Evolutionary conservation across 2,888 invertebrate species (phyloP).

Genomic region (Pediacus dermestoides): DNA sequence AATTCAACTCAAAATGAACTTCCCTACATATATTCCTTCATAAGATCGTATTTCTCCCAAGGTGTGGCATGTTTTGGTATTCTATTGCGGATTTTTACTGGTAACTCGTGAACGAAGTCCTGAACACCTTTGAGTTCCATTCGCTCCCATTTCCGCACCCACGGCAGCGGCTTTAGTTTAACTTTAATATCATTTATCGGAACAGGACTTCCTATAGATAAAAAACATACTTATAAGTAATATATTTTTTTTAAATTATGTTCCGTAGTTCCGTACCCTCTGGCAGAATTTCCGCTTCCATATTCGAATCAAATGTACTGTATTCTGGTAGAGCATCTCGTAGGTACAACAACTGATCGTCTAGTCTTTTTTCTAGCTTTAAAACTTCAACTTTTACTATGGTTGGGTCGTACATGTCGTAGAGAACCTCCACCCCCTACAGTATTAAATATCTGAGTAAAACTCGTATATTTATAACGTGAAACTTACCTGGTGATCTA

Average conservation of each 20-base stretch:
- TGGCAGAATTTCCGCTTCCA: constrained; percentile 78
- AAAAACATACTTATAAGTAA: not conserved
- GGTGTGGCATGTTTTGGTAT: constrained; percentile 63
- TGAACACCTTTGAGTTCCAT: constrained; percentile 70
- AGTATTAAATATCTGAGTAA: constrained; percentile 10
- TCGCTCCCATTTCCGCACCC: constrained; percentile 88
- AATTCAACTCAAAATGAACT: constrained; percentile 2
- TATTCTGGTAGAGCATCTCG: constrained; percentile 87
- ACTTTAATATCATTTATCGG: constrained; percentile 55
- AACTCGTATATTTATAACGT: constrained; percentile 6
- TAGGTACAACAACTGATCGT: constrained; percentile 83
- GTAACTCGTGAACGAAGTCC: constrained; percentile 41
- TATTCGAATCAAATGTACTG: constrained; percentile 87
- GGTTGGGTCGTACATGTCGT: constrained; percentile 91
- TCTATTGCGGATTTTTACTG: constrained; percentile 46
- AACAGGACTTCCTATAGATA: constrained; percentile 35
- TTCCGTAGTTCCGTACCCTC: constrained; percentile 55
- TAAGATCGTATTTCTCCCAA: constrained; percentile 89
- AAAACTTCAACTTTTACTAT: constrained; percentile 87
- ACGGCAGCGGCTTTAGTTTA: constrained; percentile 75
- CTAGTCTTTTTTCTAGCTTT: constrained; percentile 87
- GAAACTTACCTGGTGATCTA: constrained; percentile 69
- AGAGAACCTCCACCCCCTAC: constrained; percentile 63
- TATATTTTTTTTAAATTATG: not conserved
- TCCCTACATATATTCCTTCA: constrained; percentile 80